These are phyloP conservation scores for Latrodectus elegans DNA, from an alignment of 2,888 invertebrate species.

Conservation along the genomic window DNA sequence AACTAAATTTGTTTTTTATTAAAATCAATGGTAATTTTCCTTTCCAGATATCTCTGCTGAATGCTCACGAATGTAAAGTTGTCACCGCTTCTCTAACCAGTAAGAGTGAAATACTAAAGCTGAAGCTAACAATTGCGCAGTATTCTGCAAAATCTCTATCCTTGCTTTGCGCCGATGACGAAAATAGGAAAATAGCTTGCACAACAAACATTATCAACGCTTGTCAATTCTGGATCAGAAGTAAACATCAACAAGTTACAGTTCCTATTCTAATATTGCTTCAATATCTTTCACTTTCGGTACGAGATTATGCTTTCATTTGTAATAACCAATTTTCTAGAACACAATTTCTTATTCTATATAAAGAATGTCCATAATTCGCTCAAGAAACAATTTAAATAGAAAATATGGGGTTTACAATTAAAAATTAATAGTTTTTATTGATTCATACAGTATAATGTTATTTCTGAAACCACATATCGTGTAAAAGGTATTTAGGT, in stretches of 20 bases:
- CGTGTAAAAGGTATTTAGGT: no score
- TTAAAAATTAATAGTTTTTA: no score
- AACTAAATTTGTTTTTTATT: no score
- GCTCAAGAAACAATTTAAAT: no score
- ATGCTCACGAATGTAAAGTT: constrained; percentile 38
- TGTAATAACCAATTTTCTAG: no score
- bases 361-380: no score
- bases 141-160: constrained; percentile 59
- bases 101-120: constrained; percentile 35
- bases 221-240: constrained; percentile 59
- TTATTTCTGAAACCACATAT: no score
- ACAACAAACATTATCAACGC: constrained; percentile 37
- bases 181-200: constrained; percentile 34
- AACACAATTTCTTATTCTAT: no score
- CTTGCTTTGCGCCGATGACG: constrained; percentile 35
- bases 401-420: no score
- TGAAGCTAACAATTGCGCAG: constrained; percentile 50
- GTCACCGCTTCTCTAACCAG: constrained; percentile 16
- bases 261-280: constrained; percentile 54
- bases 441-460: no score
- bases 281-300: constrained; percentile 42
- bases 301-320: not conserved
- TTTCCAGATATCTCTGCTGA: constrained; percentile 48
- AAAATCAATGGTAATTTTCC: not conserved
- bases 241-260: constrained; percentile 52